Evolutionary conservation across 2,113 vertebrate species (phyloP).

Genomic region (Paedocypris sp.): DNA sequence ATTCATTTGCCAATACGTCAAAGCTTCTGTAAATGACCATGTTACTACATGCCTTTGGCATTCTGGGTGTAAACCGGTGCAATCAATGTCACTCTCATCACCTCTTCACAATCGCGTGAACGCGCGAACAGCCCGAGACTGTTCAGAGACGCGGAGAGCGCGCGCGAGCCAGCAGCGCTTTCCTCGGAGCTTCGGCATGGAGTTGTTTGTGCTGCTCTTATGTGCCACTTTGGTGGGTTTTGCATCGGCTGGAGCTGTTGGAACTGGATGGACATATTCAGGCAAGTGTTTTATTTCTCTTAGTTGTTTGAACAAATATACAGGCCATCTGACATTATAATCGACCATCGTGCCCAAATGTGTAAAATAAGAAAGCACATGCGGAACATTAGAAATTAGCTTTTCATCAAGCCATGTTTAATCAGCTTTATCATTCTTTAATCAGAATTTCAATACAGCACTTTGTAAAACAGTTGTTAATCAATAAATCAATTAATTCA

Average conservation of each 20-base stretch:
- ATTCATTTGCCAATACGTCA: neutral
- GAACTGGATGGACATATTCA: conserved; percentile 62
- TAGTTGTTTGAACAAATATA: neutral
- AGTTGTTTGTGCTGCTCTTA: conserved; percentile 36
- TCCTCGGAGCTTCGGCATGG: conserved; percentile 49
- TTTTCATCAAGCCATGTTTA: too few species aligned
- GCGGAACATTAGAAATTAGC: too few species aligned
- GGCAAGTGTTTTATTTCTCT: conserved; percentile 37
- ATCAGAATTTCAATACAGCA: too few species aligned
- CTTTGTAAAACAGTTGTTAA: too few species aligned
- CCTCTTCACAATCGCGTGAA: neutral
- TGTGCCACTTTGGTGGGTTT: conserved; percentile 28
- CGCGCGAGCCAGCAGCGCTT: too few species aligned
- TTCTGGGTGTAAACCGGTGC: neutral
- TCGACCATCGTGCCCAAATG: too few species aligned
- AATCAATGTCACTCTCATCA: neutral
- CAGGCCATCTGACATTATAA: too few species aligned
- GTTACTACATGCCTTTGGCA: conserved; percentile 18
- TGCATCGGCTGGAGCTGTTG: conserved; percentile 38
- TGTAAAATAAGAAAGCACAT: too few species aligned
- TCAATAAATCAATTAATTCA: too few species aligned
- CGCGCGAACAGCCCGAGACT: neutral
- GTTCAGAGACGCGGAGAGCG: neutral
- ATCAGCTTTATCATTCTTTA: too few species aligned
- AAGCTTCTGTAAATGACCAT: conserved; percentile 5